A percentile compares a stretch with the other conserved stretches of the same genome.
phyloP scores from a whole-genome alignment of 2,888 invertebrate species.

The Eupsilia transversa region DNA sequence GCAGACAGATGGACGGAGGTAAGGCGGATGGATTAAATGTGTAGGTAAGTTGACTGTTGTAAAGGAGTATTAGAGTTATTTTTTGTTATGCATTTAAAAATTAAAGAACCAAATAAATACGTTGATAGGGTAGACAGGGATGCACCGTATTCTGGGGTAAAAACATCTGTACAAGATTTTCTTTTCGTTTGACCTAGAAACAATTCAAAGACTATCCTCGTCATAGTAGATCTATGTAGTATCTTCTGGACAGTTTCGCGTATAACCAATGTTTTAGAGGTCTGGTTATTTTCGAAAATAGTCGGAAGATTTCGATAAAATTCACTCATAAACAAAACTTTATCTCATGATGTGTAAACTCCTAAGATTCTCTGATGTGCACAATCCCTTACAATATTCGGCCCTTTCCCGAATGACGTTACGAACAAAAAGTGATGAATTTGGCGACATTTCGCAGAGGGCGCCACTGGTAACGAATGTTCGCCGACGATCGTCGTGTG shows the following conservation, averaged over 20 bases:
- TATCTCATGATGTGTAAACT: neutral
- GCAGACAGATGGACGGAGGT: constrained; percentile 63
- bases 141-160: neutral
- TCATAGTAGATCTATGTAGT: neutral
- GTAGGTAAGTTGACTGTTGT: neutral
- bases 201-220: neutral
- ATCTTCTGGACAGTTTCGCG: neutral
- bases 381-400: constrained; percentile 28
- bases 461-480: constrained; percentile 65
- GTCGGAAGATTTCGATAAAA: neutral
- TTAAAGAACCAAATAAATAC: neutral
- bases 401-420: constrained; percentile 43
- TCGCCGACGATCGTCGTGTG: constrained; percentile 58
- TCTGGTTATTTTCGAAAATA: neutral
- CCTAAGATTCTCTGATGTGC: constrained; percentile 20
- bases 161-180: neutral
- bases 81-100: neutral
- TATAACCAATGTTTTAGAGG: neutral
- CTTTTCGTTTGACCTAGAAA: neutral
- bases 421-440: constrained; percentile 64
- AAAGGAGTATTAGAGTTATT: neutral
- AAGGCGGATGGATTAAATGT: neutral
- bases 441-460: constrained; percentile 59
- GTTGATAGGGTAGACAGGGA: neutral
- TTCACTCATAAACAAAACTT: neutral